Percentiles rank a stretch among this genome's conserved stretches.
Evolutionary conservation across 2,888 invertebrate species (phyloP).

Genomic region (Harpagoxenus sublaevis): DNA sequence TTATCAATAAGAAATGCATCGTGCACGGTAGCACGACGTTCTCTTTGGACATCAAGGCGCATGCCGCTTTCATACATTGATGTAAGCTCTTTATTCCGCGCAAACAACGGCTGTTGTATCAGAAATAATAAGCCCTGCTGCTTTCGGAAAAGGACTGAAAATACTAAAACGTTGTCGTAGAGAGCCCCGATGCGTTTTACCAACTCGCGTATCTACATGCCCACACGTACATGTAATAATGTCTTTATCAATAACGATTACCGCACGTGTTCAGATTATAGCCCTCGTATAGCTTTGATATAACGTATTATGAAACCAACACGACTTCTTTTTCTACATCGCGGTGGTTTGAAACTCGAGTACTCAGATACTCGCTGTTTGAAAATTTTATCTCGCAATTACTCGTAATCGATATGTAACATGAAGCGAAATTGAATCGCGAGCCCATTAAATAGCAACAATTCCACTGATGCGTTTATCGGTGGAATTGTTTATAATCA

Average conservation of each 20-base stretch:
- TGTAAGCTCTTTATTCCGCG: slow-evolving; percentile 37
- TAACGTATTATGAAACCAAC: neutral
- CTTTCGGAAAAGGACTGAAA: neutral
- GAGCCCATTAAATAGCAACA: neutral
- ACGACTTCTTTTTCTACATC: neutral
- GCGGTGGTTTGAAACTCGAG: neutral
- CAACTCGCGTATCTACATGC: neutral
- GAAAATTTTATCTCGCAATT: slow-evolving; percentile 5
- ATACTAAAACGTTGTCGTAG: neutral
- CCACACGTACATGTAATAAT: neutral
- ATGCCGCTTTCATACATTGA: neutral
- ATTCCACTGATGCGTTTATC: neutral
- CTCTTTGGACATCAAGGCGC: slow-evolving; percentile 25
- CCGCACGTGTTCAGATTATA: slow-evolving; percentile 11
- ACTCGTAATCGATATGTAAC: neutral
- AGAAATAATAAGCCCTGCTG: slow-evolving; percentile 10
- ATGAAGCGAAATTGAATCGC: slow-evolving; percentile 16
- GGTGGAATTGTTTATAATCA: neutral
- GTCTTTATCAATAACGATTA: slow-evolving; percentile 29
- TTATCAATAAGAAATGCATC: slow-evolving; percentile 65
- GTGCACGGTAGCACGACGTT: slow-evolving; percentile 36
- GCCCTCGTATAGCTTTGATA: neutral
- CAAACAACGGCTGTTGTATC: slow-evolving; percentile 19
- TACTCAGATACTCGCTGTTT: neutral
- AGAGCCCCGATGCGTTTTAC: neutral